phyloP scores from a whole-genome alignment of 2,797 vertebrate species.

The Simalia tracyae region DNA sequence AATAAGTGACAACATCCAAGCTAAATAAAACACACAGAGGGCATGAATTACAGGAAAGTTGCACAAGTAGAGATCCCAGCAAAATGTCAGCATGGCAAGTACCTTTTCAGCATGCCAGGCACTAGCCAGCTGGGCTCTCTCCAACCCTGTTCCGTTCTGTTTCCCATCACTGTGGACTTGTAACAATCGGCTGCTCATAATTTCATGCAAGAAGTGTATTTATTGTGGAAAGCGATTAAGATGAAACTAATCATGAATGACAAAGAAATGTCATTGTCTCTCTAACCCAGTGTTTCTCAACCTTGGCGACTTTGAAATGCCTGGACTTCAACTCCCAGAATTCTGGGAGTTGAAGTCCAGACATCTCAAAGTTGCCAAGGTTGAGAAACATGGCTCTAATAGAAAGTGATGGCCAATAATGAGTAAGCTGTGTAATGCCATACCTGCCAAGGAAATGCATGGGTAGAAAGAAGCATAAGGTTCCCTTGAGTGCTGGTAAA shows the following conservation, averaged over 20 bases:
- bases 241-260: neutral
- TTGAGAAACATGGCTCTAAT: neutral
- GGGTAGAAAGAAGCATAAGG: too few relatives aligned
- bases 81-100: neutral
- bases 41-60: neutral
- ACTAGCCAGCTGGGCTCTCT: neutral
- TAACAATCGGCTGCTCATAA: neutral
- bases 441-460: neutral
- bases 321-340: too few relatives aligned
- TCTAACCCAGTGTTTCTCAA: too few relatives aligned
- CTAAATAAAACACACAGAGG: neutral
- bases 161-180: neutral
- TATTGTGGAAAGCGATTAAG: neutral
- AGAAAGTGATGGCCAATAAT: neutral
- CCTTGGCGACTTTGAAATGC: too few relatives aligned
- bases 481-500: too few relatives aligned
- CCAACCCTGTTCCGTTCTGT: neutral
- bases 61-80: neutral
- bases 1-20: neutral
- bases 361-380: too few relatives aligned
- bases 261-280: neutral
- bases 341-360: too few relatives aligned
- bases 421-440: neutral
- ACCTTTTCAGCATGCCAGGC: neutral
- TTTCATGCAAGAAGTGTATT: neutral